These are phyloP conservation scores for Lichenostomus cassidix DNA, from an alignment of 2,113 vertebrate genomes.

Conservation along the genomic window DNA sequence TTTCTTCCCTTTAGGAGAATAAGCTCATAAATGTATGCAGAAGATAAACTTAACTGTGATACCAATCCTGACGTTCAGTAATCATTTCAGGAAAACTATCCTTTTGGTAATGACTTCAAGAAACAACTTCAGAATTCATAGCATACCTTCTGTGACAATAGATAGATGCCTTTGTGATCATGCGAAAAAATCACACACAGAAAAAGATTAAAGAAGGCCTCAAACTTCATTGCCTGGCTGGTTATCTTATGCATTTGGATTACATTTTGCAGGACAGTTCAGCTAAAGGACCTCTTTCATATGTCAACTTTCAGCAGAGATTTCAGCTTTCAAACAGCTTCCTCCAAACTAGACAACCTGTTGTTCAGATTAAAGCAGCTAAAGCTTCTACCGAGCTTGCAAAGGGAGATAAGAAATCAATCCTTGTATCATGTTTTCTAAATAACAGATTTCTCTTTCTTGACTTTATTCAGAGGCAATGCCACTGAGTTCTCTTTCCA, in stretches of 20 bases:
- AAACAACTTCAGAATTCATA: neutral
- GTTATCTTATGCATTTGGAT: neutral
- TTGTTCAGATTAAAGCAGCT: constrained; percentile 25
- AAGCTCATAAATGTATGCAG: neutral
- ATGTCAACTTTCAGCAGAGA: neutral
- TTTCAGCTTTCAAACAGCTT: constrained; percentile 3
- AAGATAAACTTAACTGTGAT: neutral
- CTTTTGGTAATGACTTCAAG: neutral
- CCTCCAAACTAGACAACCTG: neutral
- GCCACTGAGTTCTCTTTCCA: neutral
- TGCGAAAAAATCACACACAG: neutral
- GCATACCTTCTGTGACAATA: neutral
- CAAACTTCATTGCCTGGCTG: neutral
- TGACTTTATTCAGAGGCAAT: neutral
- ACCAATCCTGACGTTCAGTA: neutral
- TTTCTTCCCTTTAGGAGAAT: neutral
- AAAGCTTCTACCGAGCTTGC: constrained; percentile 1
- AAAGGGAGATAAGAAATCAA: constrained; percentile 46
- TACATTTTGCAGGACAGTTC: neutral
- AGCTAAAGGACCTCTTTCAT: neutral
- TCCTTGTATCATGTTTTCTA: constrained; percentile 23
- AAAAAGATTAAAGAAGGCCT: neutral
- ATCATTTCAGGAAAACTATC: neutral
- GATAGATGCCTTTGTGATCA: neutral
- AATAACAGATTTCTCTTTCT: neutral